Percentiles rank a stretch among this genome's conserved stretches.
Conservation (phyloP, 2,797 vertebrate genomes). For the Notolepis coatsorum region DNA sequence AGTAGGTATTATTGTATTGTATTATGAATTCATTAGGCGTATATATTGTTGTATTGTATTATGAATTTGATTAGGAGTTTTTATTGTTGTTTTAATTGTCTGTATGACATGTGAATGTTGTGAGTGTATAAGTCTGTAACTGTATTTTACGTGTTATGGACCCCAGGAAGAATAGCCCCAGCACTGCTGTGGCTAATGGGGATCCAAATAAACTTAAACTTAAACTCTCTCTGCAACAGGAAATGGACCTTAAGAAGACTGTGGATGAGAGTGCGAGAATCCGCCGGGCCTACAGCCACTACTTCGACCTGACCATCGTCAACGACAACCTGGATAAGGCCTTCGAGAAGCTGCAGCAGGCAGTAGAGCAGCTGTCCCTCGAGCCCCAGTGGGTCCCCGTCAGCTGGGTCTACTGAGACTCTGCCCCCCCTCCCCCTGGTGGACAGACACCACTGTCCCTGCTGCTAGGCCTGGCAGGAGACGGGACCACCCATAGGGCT, state of each 20-base stretch:
- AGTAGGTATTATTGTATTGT: too few species aligned
- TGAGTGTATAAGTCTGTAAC: too few species aligned
- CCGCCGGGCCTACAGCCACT: constrained; percentile 96
- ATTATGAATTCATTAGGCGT: too few species aligned
- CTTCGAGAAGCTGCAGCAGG: constrained; percentile 92
- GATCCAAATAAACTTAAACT: too few species aligned
- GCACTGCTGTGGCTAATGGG: too few species aligned
- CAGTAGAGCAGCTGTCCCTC: constrained; percentile 87
- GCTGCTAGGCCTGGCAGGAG: constrained; percentile 39
- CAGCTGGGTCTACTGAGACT: constrained; percentile 95
- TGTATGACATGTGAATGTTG: too few species aligned
- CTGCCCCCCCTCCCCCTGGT: background rate
- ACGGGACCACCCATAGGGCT: constrained; percentile 24
- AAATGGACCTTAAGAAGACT: constrained; percentile 97
- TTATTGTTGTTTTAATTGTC: too few species aligned
- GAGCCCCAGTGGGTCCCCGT: constrained; percentile 98
- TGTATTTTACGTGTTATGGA: too few species aligned
- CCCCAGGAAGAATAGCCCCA: too few species aligned
- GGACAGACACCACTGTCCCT: constrained; percentile 26
- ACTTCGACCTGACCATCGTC: constrained; percentile 95
- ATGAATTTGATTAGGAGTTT: too few species aligned
- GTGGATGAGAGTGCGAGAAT: constrained; percentile 97
- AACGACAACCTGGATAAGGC: constrained; percentile 99
- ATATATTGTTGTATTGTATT: too few species aligned
- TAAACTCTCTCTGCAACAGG: constrained; percentile 81